phyloP scores from a whole-genome alignment of 2,113 vertebrate genomes.

The Sylvicapra grimmia region DNA sequence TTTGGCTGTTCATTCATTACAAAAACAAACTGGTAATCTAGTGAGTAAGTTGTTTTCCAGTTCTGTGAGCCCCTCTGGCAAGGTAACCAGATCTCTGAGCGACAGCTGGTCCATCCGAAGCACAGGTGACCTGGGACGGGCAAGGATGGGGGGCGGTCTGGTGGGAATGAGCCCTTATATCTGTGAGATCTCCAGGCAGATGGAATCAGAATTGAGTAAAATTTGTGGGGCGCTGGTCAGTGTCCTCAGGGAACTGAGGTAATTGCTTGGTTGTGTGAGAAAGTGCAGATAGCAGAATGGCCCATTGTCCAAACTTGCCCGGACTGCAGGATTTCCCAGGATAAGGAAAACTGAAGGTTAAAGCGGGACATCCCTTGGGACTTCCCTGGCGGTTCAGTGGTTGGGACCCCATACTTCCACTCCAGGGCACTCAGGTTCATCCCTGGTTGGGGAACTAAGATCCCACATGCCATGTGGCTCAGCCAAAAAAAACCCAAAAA shows the following conservation, averaged over 20 bases:
- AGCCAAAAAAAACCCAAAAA: not conserved
- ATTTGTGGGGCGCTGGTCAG: not conserved
- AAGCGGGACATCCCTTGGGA: not conserved
- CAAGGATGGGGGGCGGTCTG: not conserved
- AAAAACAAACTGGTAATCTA: not conserved
- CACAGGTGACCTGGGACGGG: not conserved
- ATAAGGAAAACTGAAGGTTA: not conserved
- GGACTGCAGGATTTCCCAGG: not conserved
- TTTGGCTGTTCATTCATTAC: not conserved
- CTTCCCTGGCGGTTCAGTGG: rapidly evolving
- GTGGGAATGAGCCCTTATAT: not conserved
- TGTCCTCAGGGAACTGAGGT: not conserved
- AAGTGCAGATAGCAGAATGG: too few species aligned
- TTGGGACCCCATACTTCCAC: not conserved
- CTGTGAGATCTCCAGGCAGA: not conserved
- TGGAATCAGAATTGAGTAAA: not conserved
- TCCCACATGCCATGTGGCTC: not conserved
- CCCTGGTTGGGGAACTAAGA: not conserved
- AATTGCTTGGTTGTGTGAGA: not conserved
- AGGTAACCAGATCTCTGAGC: not conserved
- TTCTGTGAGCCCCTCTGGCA: not conserved
- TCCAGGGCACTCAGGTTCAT: not conserved
- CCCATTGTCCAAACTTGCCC: rapidly evolving
- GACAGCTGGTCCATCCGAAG: not conserved
- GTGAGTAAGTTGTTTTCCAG: not conserved